Conservation (phyloP, 2,888 invertebrate genomes). For the Lasioglossum figueresi region DNA sequence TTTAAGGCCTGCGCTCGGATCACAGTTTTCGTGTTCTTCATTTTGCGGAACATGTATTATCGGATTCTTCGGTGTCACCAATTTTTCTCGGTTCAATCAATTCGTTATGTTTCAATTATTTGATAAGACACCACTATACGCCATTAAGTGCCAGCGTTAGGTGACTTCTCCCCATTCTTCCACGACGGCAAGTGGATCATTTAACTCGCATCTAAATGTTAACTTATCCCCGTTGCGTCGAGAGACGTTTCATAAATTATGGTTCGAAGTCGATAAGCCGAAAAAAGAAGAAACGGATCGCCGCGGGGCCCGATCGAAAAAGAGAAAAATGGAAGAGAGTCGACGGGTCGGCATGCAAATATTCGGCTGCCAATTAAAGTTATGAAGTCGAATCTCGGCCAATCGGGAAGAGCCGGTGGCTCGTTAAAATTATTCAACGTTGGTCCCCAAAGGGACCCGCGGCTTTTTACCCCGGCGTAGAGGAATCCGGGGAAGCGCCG, state of each 20-base stretch:
- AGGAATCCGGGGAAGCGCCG: conserved; percentile 53
- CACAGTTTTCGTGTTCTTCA: background rate
- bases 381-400: conserved; percentile 65
- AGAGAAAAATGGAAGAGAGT: background rate
- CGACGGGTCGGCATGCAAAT: conserved; percentile 65
- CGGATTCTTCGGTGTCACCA: no score
- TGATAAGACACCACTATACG: background rate
- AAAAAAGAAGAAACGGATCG: conserved; percentile 6
- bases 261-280: background rate
- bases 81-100: background rate
- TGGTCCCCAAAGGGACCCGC: conserved; percentile 59
- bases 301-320: background rate
- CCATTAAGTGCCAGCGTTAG: background rate
- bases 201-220: background rate
- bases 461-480: conserved; percentile 53
- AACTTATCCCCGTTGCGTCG: background rate
- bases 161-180: no score
- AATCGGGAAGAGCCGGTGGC: conserved; percentile 60
- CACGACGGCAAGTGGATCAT: background rate
- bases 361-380: conserved; percentile 79
- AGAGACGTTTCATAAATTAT: conserved; percentile 41
- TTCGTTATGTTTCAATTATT: background rate
- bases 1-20: no score
- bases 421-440: conserved; percentile 82
- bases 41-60: background rate